Base-by-base conservation (phyloP, 2,888 invertebrate genomes). In the Pyrrhia umbra region DNA sequence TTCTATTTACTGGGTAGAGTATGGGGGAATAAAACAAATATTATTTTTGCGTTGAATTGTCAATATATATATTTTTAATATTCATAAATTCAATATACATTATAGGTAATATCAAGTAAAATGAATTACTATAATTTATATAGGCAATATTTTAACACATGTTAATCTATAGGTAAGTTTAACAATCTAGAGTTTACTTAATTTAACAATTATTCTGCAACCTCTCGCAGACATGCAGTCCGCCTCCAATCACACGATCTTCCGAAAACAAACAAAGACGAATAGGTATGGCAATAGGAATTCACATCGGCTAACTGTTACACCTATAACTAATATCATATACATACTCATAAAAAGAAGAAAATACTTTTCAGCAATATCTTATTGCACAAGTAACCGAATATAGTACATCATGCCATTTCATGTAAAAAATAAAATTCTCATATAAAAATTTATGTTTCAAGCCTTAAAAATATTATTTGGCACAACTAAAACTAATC, bases 61-160 rank as follows among this genome's bases (percentile, higher is more conserved):
- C 94, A 94, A 94, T 95, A 94, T 94, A 94, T 94, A 94, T 93
- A 93, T 93, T 89, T 93, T 93, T 94, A 95, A 95, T 95, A 91
- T 95, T 94, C 94, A 95, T 95, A 95, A 94, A 94, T 95, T 95
- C 92, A 94, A 95, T 95, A 94, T 95, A 95, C 95, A 95, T 94
- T 92, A 93, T 94, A n/a, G n/a, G n/a, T n/a, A 94, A 94, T 94
- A 93, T 94, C 91, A 93, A 95, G 92, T 94, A 94, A 94, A 94
- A 93, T 94, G 92, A 94, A 93, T 94, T 94, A 93, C 92, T 94
- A 94, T 95, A 94, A 93, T 94, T 95, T 93, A 92, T 94, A 93
- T 94, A 93, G 93, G 94, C 94, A 94, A 95, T 95, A 94, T 94
- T 94, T 93, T 94, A 95, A 95, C 94, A 94, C 93, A 91, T 92